A percentile compares a stretch with the other conserved stretches of the same genome.
These are phyloP conservation scores for Ianthella basta DNA, from an alignment of 37 sponge, comb jelly and placozoan species.

Conservation along the genomic window DNA sequence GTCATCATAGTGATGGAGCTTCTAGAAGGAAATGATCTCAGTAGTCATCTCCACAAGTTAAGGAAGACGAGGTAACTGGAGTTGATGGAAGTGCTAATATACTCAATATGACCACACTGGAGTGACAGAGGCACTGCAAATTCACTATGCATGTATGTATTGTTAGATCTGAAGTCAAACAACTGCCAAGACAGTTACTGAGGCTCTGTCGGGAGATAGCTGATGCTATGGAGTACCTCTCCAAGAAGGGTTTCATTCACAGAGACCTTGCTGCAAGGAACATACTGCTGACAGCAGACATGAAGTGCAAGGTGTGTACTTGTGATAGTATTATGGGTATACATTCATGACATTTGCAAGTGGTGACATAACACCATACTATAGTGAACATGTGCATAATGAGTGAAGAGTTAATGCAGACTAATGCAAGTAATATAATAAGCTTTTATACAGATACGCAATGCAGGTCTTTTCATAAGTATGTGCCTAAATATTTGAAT, in stretches of 20 bases:
- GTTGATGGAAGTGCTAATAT: neutral
- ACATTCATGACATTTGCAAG: no score
- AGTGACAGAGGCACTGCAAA: neutral
- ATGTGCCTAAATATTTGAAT: no score
- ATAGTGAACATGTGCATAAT: no score
- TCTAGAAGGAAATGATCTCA: neutral
- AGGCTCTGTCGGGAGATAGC: constrained; percentile 53
- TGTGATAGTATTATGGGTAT: neutral
- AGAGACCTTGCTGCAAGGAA: constrained; percentile 82
- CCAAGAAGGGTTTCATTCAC: constrained; percentile 65
- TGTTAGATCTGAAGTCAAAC: neutral
- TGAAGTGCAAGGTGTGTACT: constrained; percentile 38
- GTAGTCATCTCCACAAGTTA: neutral
- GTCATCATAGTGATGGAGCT: neutral
- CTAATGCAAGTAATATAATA: no score
- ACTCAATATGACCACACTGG: neutral
- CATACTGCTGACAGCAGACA: constrained; percentile 52
- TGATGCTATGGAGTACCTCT: constrained; percentile 67
- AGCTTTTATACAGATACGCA: no score
- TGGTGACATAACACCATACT: no score
- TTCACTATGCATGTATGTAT: neutral
- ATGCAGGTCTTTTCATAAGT: no score
- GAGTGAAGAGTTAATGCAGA: no score
- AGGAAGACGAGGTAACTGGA: neutral
- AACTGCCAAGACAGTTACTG: neutral